phyloP scores from a whole-genome alignment of 2,888 invertebrate species.

The Mythimna ferrago region DNA sequence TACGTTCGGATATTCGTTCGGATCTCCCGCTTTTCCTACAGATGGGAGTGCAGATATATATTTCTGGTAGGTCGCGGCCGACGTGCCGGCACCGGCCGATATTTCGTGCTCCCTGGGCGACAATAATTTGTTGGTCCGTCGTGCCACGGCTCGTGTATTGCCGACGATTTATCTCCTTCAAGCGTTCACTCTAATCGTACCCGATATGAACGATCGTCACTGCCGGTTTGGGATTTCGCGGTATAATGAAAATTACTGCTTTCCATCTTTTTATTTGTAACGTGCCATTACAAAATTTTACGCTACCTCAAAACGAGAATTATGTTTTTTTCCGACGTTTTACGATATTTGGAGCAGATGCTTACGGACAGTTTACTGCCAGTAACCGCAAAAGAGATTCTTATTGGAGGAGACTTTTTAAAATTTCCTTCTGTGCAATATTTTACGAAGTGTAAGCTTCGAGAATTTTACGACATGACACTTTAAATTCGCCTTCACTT shows the following conservation, averaged over 20 bases:
- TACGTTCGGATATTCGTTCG: conserved; percentile 62
- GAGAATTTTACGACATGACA: conserved; percentile 40
- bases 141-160: conserved; percentile 80
- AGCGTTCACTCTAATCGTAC: conserved; percentile 78
- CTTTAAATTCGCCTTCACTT: conserved; percentile 45
- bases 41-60: conserved; percentile 77
- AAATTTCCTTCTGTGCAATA: conserved; percentile 37
- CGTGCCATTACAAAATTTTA: conserved; percentile 25
- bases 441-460: conserved; percentile 41
- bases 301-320: conserved; percentile 3
- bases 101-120: conserved; percentile 87
- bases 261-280: conserved; percentile 37
- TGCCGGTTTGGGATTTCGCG: conserved; percentile 66
- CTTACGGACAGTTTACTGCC: conserved; percentile 44
- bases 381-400: conserved; percentile 15
- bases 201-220: conserved; percentile 76
- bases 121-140: conserved; percentile 88
- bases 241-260: conserved; percentile 60
- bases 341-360: conserved; percentile 42
- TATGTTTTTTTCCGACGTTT: conserved; percentile 31
- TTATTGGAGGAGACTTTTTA: conserved; percentile 31
- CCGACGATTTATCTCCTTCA: conserved; percentile 83
- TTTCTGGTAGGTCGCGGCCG: conserved; percentile 77
- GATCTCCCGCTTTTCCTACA: conserved; percentile 66
- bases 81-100: conserved; percentile 79